Percentiles rank a stretch among this genome's conserved stretches.
Conservation (phyloP, 2,113 vertebrate genomes). For the Protobothrops flavoviridis region DNA sequence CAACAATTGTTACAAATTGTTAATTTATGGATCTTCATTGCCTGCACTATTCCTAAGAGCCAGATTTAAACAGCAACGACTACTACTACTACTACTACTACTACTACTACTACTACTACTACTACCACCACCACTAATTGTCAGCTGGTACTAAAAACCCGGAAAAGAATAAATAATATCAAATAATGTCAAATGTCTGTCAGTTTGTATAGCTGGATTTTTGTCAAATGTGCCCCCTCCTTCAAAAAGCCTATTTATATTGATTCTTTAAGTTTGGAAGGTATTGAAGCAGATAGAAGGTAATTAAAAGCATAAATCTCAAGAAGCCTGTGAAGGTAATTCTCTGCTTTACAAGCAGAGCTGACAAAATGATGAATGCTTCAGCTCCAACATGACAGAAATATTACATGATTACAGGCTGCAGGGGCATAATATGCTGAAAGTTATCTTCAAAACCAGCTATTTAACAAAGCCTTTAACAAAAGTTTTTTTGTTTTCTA, state of each 20-base stretch:
- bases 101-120: too few relatives aligned
- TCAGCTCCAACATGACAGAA: constrained; percentile 74
- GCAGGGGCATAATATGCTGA: constrained; percentile 50
- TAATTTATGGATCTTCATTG: neutral
- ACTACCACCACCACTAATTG: neutral
- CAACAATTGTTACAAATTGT: constrained; percentile 1
- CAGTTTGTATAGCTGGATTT: constrained; percentile 56
- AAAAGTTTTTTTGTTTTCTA: constrained; percentile 44
- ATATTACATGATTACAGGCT: constrained; percentile 63
- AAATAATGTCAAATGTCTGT: constrained; percentile 54
- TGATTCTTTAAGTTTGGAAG: constrained; percentile 67
- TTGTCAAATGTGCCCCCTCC: constrained; percentile 64
- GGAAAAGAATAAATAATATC: constrained; percentile 57
- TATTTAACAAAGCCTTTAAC: constrained; percentile 62
- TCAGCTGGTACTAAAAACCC: constrained; percentile 41
- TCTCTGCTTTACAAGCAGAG: constrained; percentile 72
- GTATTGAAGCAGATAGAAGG: constrained; percentile 69
- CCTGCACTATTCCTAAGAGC: neutral
- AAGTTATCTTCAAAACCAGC: constrained; percentile 57
- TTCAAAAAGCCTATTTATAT: constrained; percentile 70
- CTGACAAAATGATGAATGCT: constrained; percentile 79
- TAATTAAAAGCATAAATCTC: constrained; percentile 83
- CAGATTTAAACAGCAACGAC: neutral
- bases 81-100: neutral
- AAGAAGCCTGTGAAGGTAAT: constrained; percentile 68